Evolutionary conservation across 1,140 invertebrate genomes (phyloP), one percentile per base, ranked within the genome.

Genomic region (Trichonephila inaurata): DNA sequence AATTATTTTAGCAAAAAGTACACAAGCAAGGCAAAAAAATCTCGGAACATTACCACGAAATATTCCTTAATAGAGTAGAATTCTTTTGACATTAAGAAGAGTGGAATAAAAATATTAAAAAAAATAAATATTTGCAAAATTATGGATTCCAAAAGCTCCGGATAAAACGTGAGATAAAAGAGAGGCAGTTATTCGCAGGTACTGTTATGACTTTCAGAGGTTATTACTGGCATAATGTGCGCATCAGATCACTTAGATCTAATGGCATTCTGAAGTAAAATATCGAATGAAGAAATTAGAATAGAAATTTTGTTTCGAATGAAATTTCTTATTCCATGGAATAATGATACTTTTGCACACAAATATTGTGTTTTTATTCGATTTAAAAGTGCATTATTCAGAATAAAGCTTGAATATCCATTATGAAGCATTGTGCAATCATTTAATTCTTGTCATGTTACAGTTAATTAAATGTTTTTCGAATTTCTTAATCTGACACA

Each of bases 161-260:
- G 82, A 58, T 83, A 60, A 44, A 60, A 83, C 21, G 51, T 83
- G 82, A 60, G 51, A 83, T 60, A 83, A 83, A 83, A 83, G 82
- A 83, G 82, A n/a, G n/a, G 2, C 82, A n/a, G 82, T 83, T 60
- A 60, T 58, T 58, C 82, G 44, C 82, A 18, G 85, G n/a, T 87
- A 28, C 61, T 6, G 85, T 87, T 87, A 87, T 87, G 85, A 87
- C 24, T 87, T 87, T 87, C 40, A 64, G 61, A 18, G 85, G 85
- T 87, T 62, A 87, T 87, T 87, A 60, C 85, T 19, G 6, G 60
- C 19, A 33, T 87, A 64, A 87, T 87, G 28, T 64, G 24, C 24
- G 40, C n/a, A 87, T 87, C 33, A 28, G 85, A 83, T 83, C 28
- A 60, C 24, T 62, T 64, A 12, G 85, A 6, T 33, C 16, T 77